Percentiles rank a stretch among this genome's conserved stretches.
Evolutionary conservation across 2,888 invertebrate genomes (phyloP).

Genomic region (Parnassius apollo): DNA sequence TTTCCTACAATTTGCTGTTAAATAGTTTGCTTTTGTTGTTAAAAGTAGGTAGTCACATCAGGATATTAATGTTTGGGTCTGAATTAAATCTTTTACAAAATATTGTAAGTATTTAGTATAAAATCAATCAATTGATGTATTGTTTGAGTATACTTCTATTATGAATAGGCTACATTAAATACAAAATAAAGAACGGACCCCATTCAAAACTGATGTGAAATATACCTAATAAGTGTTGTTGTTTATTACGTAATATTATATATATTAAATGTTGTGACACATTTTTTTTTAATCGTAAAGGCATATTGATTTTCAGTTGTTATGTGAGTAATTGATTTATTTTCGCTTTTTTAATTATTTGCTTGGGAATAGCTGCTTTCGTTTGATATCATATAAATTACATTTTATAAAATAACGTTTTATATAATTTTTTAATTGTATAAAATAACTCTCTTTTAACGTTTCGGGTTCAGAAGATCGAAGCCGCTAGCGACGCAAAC

Average conservation of each 20-base stretch:
- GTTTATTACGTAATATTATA: background rate
- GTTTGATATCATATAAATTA: background rate
- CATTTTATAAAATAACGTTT: background rate
- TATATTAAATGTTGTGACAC: background rate
- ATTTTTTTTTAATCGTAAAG: background rate
- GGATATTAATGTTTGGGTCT: no score
- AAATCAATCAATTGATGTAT: no score
- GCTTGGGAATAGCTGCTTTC: background rate
- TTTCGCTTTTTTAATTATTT: constrained; percentile 20
- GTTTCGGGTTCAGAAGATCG: constrained; percentile 43
- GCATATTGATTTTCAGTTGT: constrained; percentile 1
- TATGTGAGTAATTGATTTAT: constrained; percentile 19
- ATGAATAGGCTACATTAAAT: no score
- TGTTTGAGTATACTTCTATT: no score
- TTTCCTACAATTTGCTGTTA: no score
- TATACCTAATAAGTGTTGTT: background rate
- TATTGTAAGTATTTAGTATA: no score
- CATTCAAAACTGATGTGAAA: background rate
- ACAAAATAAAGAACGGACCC: no score
- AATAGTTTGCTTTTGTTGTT: no score
- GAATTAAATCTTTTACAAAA: no score
- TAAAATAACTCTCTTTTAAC: constrained; percentile 38
- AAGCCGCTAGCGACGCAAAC: constrained; percentile 36
- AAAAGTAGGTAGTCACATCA: no score
- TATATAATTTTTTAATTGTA: no score